These are phyloP conservation scores for Dioctria linearis DNA, from an alignment of 2,888 invertebrate genomes.

Conservation along the genomic window DNA sequence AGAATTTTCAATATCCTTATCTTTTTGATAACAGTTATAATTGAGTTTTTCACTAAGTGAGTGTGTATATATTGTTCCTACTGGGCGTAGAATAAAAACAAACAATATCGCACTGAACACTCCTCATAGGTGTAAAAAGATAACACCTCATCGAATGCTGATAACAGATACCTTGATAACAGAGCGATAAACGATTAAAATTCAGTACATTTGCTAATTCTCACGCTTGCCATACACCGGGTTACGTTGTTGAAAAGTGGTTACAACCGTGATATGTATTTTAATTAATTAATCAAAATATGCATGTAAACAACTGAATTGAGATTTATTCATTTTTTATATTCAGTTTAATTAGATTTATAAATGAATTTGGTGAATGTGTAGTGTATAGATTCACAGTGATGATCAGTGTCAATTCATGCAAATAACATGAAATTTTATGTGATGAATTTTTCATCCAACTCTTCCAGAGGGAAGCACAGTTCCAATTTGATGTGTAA, in stretches of 20 bases:
- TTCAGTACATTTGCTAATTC: not conserved
- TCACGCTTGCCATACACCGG: no score
- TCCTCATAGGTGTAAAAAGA: not conserved
- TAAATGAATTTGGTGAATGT: not conserved
- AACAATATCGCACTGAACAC: not conserved
- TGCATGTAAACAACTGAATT: not conserved
- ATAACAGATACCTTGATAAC: constrained; percentile 47
- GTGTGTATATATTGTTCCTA: no score
- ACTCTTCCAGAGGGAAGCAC: not conserved
- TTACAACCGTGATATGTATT: no score
- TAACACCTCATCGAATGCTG: constrained; percentile 29
- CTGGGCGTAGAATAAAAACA: not conserved
- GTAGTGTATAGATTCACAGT: not conserved
- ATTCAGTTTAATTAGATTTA: no score
- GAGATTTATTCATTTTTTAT: no score
- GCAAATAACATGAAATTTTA: not conserved
- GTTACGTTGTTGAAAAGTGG: no score
- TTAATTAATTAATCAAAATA: no score
- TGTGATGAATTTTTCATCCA: not conserved
- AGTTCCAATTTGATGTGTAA: not conserved
- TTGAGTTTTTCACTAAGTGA: no score
- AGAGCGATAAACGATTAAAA: constrained; percentile 26
- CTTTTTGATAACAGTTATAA: no score
- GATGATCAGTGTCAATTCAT: not conserved
- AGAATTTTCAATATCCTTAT: no score